Percentiles rank a stretch among this genome's conserved stretches.
Conservation (phyloP, 2,797 vertebrate species). For the Hyperoplus lanceolatus region DNA sequence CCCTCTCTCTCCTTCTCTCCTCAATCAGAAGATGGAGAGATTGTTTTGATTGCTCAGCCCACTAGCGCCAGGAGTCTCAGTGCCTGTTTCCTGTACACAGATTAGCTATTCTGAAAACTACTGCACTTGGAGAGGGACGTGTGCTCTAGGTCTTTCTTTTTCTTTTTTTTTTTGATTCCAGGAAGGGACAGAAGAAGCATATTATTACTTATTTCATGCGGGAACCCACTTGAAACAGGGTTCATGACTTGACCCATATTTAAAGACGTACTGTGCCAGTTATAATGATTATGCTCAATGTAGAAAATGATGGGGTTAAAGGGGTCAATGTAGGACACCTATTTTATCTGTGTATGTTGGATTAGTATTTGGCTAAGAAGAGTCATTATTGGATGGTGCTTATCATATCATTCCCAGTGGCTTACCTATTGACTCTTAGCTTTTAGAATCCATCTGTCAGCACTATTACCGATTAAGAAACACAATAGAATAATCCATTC, state of each 20-base stretch:
- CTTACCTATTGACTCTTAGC: not conserved
- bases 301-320: slow-evolving; percentile 47
- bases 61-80: slow-evolving; percentile 78
- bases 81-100: slow-evolving; percentile 79
- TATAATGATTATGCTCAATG: slow-evolving; percentile 50
- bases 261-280: slow-evolving; percentile 40
- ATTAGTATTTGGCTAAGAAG: slow-evolving; percentile 21
- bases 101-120: slow-evolving; percentile 75
- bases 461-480: not conserved
- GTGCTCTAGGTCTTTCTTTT: slow-evolving; percentile 26
- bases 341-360: slow-evolving; percentile 21
- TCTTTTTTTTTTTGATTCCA: slow-evolving; percentile 49
- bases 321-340: slow-evolving; percentile 17
- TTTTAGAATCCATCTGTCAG: not conserved
- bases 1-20: slow-evolving; percentile 41
- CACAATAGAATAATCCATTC: not conserved
- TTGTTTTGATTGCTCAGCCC: slow-evolving; percentile 82
- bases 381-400: slow-evolving; percentile 21
- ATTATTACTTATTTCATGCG: slow-evolving; percentile 73
- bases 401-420: not conserved
- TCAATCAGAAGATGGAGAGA: slow-evolving; percentile 76
- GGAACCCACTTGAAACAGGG: slow-evolving; percentile 64
- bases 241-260: slow-evolving; percentile 52
- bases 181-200: slow-evolving; percentile 67
- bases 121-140: slow-evolving; percentile 58